Percentiles rank a stretch among this genome's conserved stretches.
Evolutionary conservation across 2,888 invertebrate species (phyloP).

Genomic region (Xestia ashworthii): DNA sequence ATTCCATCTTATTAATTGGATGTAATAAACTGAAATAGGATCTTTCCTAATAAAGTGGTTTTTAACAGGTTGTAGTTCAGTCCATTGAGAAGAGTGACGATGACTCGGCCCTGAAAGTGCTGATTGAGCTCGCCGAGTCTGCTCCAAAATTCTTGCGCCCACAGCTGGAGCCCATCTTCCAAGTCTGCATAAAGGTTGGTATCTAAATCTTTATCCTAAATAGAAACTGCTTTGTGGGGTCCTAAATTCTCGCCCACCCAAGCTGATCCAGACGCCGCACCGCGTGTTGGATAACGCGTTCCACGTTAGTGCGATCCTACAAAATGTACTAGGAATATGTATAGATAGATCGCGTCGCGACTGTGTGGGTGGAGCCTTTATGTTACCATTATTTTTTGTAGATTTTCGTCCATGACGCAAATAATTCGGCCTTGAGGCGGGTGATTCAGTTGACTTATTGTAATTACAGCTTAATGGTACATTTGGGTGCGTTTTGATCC

Average conservation of each 20-base stretch:
- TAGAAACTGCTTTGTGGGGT: neutral
- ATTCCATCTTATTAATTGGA: neutral
- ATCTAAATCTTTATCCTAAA: neutral
- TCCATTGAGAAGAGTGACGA: conserved; percentile 96
- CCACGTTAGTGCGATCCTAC: neutral
- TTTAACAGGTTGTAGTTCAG: conserved; percentile 92
- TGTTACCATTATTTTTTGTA: conserved; percentile 22
- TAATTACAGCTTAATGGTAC: conserved; percentile 22
- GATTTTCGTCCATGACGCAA: conserved; percentile 30
- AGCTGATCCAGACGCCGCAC: neutral
- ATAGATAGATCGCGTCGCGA: neutral
- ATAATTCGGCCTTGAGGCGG: conserved; percentile 40
- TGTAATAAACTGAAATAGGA: neutral
- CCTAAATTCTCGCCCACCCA: neutral
- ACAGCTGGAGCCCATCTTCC: conserved; percentile 95
- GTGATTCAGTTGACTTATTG: conserved; percentile 43
- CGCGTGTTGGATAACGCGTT: neutral
- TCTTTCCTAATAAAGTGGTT: neutral
- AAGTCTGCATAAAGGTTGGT: conserved; percentile 74
- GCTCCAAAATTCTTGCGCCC: conserved; percentile 97
- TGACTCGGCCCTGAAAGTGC: conserved; percentile 97
- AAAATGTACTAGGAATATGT: conserved; percentile 35
- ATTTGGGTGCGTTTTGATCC: conserved; percentile 16
- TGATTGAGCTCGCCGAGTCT: conserved; percentile 98
- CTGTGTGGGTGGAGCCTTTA: conserved; percentile 35